phyloP scores from a whole-genome alignment of 2,888 invertebrate genomes.

The Tyria jacobaeae region DNA sequence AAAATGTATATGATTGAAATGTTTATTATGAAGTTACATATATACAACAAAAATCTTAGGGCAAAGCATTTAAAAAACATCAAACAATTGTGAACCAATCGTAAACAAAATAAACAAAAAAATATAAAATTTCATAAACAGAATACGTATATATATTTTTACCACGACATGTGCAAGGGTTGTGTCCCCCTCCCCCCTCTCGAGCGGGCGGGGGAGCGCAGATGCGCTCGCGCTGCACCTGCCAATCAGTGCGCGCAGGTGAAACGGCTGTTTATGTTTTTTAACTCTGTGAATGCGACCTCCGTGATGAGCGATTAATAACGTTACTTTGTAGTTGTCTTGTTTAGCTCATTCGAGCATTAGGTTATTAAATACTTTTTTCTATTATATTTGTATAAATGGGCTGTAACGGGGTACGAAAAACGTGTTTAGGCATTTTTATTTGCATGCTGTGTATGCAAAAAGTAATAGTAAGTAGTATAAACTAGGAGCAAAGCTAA shows the following conservation, averaged over 20 bases:
- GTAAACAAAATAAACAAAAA: conserved; percentile 22
- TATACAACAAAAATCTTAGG: neutral
- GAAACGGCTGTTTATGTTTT: conserved; percentile 78
- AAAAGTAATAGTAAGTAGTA: neutral
- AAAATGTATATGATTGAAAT: too few relatives aligned
- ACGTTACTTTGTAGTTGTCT: conserved; percentile 43
- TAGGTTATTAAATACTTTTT: conserved; percentile 18
- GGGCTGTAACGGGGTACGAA: neutral
- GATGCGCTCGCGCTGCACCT: conserved; percentile 75
- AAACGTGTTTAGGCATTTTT: neutral
- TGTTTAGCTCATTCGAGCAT: conserved; percentile 39
- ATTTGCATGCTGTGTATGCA: neutral
- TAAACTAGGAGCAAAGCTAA: neutral
- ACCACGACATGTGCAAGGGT: conserved; percentile 36
- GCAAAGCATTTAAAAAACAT: conserved; percentile 2
- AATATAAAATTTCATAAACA: conserved; percentile 34
- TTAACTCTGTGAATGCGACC: conserved; percentile 54
- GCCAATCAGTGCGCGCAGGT: conserved; percentile 84
- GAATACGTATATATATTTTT: conserved; percentile 38
- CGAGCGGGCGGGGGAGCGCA: conserved; percentile 53
- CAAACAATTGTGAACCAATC: conserved; percentile 34
- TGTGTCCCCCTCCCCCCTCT: conserved; percentile 8
- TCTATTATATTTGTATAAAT: conserved; percentile 1
- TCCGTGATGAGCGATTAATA: conserved; percentile 47
- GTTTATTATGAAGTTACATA: too few relatives aligned